Evolutionary conservation across 2,888 invertebrate species (phyloP), one percentile per base, ranked within the genome.

Genomic region (Sialis lutaria): DNA sequence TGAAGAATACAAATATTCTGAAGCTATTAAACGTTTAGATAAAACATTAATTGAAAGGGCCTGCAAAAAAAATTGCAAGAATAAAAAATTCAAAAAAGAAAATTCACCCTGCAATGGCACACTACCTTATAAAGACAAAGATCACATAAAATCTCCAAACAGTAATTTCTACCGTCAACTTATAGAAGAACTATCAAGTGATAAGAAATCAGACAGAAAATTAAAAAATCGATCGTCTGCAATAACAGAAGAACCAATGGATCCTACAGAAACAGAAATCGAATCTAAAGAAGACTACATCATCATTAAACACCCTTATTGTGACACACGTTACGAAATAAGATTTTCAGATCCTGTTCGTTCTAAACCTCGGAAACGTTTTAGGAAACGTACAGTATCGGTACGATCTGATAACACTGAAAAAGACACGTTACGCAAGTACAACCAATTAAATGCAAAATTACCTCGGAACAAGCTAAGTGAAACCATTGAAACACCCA

Each of bases 101-200:
- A 22, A 22, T 22, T 22, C 22, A 22, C 22, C 22, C 22, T 22
- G 22, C 22, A 22, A 22, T 4, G 22, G 22, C 2, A 22, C 22
- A 22, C 22, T 22, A 22, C 22, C 22, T 22, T 22, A 22, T 22
- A 22, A 22, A 22, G 22, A 22, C 22, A 22, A 22, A 22, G 22
- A 22, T 22, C 37, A n/a, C 2, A 45, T 30, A 12, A 45, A 45
- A 40, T 47, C 47, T 6, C 47, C 47, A 10, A 47, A 47, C 31
- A 42, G n/a, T 30, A 42, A 33, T 39, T 47, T 42, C 37, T 47
- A 47, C 37, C 42, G 47, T 8, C 42, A 42, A 30, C 22, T 47
- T 6, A 42, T 47, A 4, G 47, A 47, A 35, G 42, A 47, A 10
- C 12, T 47, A 6, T 31, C 41, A 6, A 9, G 12, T 5, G 46